phyloP scores from a whole-genome alignment of 2,797 vertebrate species.

The Typhlichthys eigenmanni region DNA sequence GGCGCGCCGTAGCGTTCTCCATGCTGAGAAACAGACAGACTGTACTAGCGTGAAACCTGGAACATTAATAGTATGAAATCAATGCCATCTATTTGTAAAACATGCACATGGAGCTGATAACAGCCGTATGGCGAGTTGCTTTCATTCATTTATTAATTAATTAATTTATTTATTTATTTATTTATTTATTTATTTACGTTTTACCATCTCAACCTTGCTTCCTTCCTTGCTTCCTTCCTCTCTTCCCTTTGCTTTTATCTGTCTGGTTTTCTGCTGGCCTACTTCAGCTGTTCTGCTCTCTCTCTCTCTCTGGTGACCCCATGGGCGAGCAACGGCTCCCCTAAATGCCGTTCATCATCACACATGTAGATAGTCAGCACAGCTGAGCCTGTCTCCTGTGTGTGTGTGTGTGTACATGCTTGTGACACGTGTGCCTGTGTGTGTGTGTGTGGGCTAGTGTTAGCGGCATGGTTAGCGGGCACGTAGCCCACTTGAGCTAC shows the following conservation, averaged over 20 bases:
- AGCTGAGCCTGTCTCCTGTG: conserved; percentile 17
- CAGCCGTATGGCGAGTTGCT: conserved; percentile 45
- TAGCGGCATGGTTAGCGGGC: too few relatives aligned
- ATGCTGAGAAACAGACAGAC: conserved; percentile 29
- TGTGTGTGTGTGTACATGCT: background rate
- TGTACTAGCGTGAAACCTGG: conserved; percentile 57
- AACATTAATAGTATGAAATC: conserved; percentile 63
- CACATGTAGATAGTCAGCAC: conserved; percentile 57
- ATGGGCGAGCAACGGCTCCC: conserved; percentile 38
- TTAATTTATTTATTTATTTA: background rate
- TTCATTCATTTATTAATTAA: background rate
- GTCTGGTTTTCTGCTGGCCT: conserved; percentile 31
- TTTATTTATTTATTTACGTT: background rate
- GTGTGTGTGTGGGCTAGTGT: too few relatives aligned
- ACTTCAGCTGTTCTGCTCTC: background rate
- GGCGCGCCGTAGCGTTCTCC: conserved; percentile 46
- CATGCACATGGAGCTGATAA: conserved; percentile 47
- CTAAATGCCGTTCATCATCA: conserved; percentile 66
- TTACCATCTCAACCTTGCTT: conserved; percentile 13
- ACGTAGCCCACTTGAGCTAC: background rate
- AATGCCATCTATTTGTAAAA: conserved; percentile 63
- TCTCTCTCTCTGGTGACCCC: background rate
- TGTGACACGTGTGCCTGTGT: too few relatives aligned
- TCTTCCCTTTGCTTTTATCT: conserved; percentile 16
- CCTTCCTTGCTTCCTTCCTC: background rate